Percentiles rank a stretch among this genome's conserved stretches.
Evolutionary conservation across 2,888 invertebrate species (phyloP).

Genomic region (Pyrrhosoma nymphula): DNA sequence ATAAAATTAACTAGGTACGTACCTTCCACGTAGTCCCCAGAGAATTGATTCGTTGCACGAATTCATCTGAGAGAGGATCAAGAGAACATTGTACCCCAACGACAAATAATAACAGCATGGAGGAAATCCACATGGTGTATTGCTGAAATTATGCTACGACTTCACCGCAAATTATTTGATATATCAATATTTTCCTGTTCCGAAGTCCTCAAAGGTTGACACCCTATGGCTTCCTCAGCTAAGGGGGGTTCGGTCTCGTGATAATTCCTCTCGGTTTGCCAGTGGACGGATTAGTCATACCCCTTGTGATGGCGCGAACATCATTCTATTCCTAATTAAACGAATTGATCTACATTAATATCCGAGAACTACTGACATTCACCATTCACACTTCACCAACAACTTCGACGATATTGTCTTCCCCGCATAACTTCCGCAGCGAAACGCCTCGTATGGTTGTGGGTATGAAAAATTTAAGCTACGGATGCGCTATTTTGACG

Average conservation of each 20-base stretch:
- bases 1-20: conserved; percentile 71
- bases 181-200: neutral
- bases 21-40: conserved; percentile 86
- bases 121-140: neutral
- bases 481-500: no score
- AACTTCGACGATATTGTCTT: no score
- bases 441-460: no score
- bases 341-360: no score
- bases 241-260: neutral
- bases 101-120: neutral
- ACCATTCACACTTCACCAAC: no score
- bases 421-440: no score
- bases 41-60: conserved; percentile 86
- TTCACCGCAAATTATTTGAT: neutral
- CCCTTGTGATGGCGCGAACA: neutral
- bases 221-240: neutral
- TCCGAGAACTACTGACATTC: no score
- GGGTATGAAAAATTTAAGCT: no score
- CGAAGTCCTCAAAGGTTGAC: neutral
- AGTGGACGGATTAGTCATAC: neutral
- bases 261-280: neutral
- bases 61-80: conserved; percentile 85
- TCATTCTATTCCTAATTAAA: neutral
- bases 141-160: neutral
- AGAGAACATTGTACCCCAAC: conserved; percentile 77